Conservation (phyloP, 2,113 vertebrate species). For the Malurus cyaneus region DNA sequence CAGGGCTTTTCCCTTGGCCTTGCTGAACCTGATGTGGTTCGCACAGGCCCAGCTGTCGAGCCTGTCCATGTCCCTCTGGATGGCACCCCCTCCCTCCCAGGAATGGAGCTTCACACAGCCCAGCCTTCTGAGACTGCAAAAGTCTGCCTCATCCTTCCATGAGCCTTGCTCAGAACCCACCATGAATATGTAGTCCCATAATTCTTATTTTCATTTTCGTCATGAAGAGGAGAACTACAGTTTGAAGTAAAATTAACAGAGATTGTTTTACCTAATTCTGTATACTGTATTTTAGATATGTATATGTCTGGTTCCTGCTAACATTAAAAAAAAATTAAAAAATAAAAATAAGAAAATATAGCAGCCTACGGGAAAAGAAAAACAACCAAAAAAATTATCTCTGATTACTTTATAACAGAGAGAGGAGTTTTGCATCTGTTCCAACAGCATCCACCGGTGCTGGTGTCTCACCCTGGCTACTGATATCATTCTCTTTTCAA, state of each 20-base stretch:
- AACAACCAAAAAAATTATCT: not conserved
- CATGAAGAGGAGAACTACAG: not conserved
- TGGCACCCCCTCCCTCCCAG: not conserved
- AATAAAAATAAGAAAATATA: not conserved
- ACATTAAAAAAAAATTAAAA: not conserved
- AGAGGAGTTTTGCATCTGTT: not conserved
- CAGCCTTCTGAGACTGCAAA: not conserved
- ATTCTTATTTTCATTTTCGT: not conserved
- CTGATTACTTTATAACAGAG: not conserved
- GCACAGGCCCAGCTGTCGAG: not conserved
- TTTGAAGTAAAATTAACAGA: not conserved
- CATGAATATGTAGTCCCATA: not conserved
- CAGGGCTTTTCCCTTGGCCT: not conserved
- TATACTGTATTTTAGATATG: not conserved
- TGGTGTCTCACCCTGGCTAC: not conserved
- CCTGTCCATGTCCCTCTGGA: no score
- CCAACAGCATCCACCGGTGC: not conserved
- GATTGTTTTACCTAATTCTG: not conserved
- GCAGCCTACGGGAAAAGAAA: not conserved
- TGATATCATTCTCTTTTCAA: not conserved
- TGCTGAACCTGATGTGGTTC: not conserved
- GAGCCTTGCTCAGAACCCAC: not conserved
- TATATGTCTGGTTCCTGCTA: not conserved
- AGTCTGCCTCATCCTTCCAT: not conserved
- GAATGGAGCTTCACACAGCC: not conserved